Base-by-base conservation (phyloP, 1,140 invertebrate species). In the Drosophila triauraria region DNA sequence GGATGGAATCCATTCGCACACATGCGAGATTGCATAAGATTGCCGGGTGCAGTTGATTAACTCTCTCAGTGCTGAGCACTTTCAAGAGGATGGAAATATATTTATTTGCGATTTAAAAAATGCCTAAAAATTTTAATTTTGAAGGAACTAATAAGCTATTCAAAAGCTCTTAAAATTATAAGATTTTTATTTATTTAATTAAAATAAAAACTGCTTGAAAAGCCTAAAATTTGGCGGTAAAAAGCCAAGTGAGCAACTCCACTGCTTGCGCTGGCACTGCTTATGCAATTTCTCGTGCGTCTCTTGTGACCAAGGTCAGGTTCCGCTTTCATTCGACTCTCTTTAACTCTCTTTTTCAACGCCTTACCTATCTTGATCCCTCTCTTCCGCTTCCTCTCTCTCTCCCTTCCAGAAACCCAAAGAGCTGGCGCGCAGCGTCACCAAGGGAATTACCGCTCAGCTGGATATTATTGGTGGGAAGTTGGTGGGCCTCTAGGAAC, bases 401-500 rank as follows among this genome's bases (percentile, higher is more conserved):
- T 62, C 3, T 57, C 58, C 7, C 59, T 92, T 59, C 27, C 74
- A 95, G 94, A 85, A 94, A 42, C 94, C 94, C 46, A 90, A 92
- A 20, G 93, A 93, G 61, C 71, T 93, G 6, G 93, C 91, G 0
- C 94, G 93, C 63, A 93, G 93, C 54, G 92, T 94, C 4, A 94
- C 94, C 9, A 91, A 92, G 60, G 86, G 93, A n/a, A 78, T 94
- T 17, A 94, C 94, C 0, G 93, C 94, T 17, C 93, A 93, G 9
- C 76, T 95, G 40, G 94, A 95, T 82, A 93, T 94, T 56, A 75
- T 95, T 38, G 94, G 94, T 30, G 93, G 93, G 20, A 93, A 93
- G 65, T 32, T 95, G 5, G 85, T 95, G 27, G 94, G 94, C n/a
- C 87, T 95, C 3, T 92, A 71, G 76, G 1, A 48, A 53, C n/a